Evolutionary conservation across 2,797 vertebrate species (phyloP).

Genomic region (Emydoidea blandingii): DNA sequence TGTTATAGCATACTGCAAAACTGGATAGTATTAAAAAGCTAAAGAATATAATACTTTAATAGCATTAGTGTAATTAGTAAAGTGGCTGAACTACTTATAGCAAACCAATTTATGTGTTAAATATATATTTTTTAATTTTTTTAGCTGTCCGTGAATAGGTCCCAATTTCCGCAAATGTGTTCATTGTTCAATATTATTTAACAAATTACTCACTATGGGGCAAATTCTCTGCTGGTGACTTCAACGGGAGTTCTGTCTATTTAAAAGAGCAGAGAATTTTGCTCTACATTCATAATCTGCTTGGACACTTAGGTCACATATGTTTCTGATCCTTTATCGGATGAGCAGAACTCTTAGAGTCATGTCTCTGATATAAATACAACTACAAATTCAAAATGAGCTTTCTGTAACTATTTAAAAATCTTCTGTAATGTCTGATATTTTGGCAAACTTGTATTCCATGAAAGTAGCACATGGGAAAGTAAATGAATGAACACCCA

Average conservation of each 20-base stretch:
- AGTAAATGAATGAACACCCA: too few relatives aligned
- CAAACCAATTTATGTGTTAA: neutral
- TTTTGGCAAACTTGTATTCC: neutral
- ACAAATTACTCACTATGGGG: neutral
- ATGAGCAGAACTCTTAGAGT: neutral
- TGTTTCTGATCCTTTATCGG: neutral
- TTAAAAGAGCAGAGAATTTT: neutral
- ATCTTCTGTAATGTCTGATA: neutral
- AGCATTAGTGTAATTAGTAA: neutral
- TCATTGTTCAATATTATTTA: neutral
- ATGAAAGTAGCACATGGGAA: neutral
- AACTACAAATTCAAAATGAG: neutral
- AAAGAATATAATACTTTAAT: neutral
- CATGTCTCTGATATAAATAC: neutral
- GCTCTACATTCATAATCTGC: neutral
- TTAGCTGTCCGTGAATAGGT: neutral
- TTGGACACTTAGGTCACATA: neutral
- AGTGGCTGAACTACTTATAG: neutral
- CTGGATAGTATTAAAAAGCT: neutral
- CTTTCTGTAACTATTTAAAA: neutral
- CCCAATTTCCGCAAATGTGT: neutral
- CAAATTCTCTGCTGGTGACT: too few relatives aligned
- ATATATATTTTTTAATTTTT: neutral
- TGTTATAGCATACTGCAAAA: neutral
- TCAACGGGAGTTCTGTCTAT: neutral